phyloP scores from a whole-genome alignment of 2,888 invertebrate genomes.

The Heliconius sara region DNA sequence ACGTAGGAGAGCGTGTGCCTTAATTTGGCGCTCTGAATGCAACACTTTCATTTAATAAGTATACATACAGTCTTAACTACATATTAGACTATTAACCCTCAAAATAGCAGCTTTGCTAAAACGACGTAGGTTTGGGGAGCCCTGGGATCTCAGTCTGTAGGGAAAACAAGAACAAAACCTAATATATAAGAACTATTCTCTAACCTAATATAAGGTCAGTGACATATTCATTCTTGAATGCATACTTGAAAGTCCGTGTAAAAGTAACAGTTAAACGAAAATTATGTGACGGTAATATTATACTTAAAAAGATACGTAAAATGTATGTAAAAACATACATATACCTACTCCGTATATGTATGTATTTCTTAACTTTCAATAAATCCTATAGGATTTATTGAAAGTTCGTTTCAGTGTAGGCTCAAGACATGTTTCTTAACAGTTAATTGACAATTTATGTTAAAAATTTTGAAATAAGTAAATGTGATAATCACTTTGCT shows the following conservation, averaged over 20 bases:
- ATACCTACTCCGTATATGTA: not conserved
- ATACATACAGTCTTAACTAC: too few relatives aligned
- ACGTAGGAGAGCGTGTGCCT: too few relatives aligned
- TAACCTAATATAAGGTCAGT: not conserved
- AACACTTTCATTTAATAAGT: too few relatives aligned
- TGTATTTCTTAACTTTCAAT: not conserved
- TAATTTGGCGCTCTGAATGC: too few relatives aligned
- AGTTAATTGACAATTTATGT: not conserved
- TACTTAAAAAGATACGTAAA: not conserved
- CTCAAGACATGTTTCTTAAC: not conserved
- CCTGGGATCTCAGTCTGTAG: too few relatives aligned
- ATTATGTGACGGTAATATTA: not conserved
- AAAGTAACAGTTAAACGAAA: not conserved
- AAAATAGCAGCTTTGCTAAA: too few relatives aligned
- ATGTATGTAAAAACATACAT: not conserved
- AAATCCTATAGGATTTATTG: not conserved
- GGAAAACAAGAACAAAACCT: too few relatives aligned
- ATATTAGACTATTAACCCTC: too few relatives aligned
- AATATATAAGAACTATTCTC: not conserved
- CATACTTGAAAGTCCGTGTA: not conserved
- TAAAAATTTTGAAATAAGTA: not conserved
- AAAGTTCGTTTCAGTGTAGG: constrained; percentile 5
- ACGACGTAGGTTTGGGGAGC: too few relatives aligned
- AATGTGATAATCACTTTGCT: not conserved
- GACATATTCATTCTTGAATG: not conserved